Conservation (phyloP, 2,888 invertebrate species). For the Heliconius ismenius region DNA sequence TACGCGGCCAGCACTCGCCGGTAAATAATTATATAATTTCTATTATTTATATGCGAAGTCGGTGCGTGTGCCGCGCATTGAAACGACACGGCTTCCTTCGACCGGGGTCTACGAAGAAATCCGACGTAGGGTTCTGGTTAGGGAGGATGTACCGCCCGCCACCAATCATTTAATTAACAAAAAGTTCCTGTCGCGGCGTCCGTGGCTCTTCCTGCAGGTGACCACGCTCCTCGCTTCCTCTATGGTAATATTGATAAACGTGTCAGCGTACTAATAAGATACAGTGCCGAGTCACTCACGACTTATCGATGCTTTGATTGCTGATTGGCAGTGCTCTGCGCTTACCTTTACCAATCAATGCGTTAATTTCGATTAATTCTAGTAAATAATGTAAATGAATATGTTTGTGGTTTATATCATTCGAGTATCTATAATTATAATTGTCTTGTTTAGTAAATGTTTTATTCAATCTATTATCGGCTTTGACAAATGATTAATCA, state of each 20-base stretch:
- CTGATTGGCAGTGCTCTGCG: conserved; percentile 5
- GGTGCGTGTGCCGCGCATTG: conserved; percentile 64
- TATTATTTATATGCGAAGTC: conserved; percentile 79
- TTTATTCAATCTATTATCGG: neutral
- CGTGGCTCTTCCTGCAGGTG: conserved; percentile 66
- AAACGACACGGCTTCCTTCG: conserved; percentile 71
- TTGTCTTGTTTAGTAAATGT: neutral
- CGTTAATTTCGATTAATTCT: conserved; percentile 2
- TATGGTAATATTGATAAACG: conserved; percentile 67
- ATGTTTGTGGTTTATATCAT: neutral
- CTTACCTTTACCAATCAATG: conserved; percentile 19
- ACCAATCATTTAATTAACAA: conserved; percentile 68
- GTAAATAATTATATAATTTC: conserved; percentile 80
- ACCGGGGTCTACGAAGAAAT: conserved; percentile 64
- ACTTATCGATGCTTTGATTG: conserved; percentile 50
- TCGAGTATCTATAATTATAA: neutral
- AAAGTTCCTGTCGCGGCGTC: conserved; percentile 67
- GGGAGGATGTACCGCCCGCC: conserved; percentile 71
- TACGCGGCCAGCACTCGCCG: conserved; percentile 63
- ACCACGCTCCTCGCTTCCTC: conserved; percentile 67
- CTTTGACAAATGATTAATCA: neutral
- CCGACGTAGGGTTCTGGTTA: conserved; percentile 65
- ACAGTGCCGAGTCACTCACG: conserved; percentile 61
- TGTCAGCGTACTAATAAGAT: conserved; percentile 72
- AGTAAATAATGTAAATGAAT: neutral